phyloP scores from a whole-genome alignment of 2,113 vertebrate species.

The Todiramphus saurophagus region DNA sequence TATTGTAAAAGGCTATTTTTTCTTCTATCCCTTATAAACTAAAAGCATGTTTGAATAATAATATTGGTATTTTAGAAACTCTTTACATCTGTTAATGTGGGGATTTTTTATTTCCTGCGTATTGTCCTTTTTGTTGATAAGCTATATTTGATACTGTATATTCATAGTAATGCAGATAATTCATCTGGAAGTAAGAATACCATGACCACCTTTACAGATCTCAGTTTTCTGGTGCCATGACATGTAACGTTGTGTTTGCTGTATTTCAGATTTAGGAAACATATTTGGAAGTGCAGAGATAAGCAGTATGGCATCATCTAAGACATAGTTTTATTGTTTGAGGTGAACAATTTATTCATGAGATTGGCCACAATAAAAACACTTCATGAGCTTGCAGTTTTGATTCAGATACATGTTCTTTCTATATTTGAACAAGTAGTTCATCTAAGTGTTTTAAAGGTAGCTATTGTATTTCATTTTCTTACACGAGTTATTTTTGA shows the following conservation, averaged over 20 bases:
- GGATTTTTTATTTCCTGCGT: background rate
- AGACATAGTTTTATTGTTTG: background rate
- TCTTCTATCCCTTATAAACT: background rate
- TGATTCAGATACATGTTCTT: background rate
- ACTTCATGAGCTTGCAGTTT: background rate
- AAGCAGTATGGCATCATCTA: background rate
- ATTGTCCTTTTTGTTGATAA: background rate
- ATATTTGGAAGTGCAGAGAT: background rate
- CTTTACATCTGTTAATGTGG: background rate
- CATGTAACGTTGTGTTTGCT: background rate
- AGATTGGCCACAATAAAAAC: background rate
- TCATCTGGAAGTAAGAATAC: background rate
- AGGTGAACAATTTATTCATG: background rate
- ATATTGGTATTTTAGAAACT: background rate
- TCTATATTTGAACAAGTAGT: background rate
- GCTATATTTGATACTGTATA: rapidly evolving
- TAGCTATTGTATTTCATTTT: background rate
- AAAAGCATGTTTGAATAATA: background rate
- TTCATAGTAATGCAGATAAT: background rate
- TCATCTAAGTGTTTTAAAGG: background rate
- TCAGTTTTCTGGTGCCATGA: background rate
- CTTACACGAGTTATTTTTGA: slow-evolving; percentile 5
- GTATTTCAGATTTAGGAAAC: background rate
- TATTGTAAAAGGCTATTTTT: background rate
- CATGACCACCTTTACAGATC: background rate